phyloP scores from a whole-genome alignment of 2,113 vertebrate genomes.

The Thunnus maccoyii region DNA sequence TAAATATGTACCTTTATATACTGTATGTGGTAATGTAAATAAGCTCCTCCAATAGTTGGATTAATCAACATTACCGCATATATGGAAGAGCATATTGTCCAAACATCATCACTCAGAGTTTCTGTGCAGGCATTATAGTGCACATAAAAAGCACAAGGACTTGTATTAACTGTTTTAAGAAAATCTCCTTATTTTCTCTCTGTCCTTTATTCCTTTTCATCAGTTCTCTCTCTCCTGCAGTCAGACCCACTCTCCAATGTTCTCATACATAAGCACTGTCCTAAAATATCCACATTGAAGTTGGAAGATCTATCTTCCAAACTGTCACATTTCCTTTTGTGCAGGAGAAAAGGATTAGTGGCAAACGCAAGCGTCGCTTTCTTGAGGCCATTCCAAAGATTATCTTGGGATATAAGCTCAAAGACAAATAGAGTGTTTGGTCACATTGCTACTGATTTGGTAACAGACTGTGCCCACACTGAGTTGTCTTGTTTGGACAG shows the following conservation, averaged over 20 bases:
- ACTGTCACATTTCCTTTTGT: constrained; percentile 53
- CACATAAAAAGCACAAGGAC: neutral
- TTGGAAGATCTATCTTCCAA: constrained; percentile 33
- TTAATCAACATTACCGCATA: no score
- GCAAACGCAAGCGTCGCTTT: constrained; percentile 43
- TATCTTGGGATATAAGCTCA: constrained; percentile 52
- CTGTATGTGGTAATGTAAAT: neutral
- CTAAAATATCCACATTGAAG: constrained; percentile 62
- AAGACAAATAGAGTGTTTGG: constrained; percentile 59
- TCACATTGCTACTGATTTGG: constrained; percentile 39
- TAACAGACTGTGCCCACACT: constrained; percentile 36
- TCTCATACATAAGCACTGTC: constrained; percentile 54
- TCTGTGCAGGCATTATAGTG: neutral
- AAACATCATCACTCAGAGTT: neutral
- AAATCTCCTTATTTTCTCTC: constrained; percentile 29
- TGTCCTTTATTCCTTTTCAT: constrained; percentile 32
- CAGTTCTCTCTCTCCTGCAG: constrained; percentile 27
- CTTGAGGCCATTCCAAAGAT: constrained; percentile 61
- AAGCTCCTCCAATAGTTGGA: no score
- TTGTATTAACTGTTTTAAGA: neutral
- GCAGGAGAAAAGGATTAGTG: constrained; percentile 59
- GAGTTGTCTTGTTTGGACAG: constrained; percentile 37
- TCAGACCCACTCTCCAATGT: constrained; percentile 36
- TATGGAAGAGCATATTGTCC: neutral
- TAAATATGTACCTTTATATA: neutral